phyloP scores from a whole-genome alignment of 1,140 invertebrate species.

The Chironomus tepperi region DNA sequence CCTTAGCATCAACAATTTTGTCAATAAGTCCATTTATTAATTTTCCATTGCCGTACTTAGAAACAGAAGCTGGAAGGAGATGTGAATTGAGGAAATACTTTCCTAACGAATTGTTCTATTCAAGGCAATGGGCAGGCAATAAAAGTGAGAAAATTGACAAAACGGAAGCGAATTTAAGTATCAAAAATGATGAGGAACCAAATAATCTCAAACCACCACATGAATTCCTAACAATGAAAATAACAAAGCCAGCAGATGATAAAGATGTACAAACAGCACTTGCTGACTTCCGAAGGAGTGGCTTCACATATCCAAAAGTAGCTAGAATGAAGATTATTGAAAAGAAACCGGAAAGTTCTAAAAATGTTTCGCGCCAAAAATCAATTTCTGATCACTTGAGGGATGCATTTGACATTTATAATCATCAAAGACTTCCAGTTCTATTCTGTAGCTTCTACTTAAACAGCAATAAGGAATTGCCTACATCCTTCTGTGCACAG shows the following conservation, averaged over 20 bases:
- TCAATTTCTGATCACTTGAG: slow-evolving; percentile 30
- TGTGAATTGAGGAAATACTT: slow-evolving; percentile 71
- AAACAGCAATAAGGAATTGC: slow-evolving; percentile 38
- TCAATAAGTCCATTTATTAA: slow-evolving; percentile 81
- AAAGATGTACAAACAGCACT: slow-evolving; percentile 61
- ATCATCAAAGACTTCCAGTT: slow-evolving; percentile 82
- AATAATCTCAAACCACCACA: slow-evolving; percentile 44
- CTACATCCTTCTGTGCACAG: slow-evolving; percentile 34
- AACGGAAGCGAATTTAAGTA: slow-evolving; percentile 26
- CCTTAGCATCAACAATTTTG: slow-evolving; percentile 63
- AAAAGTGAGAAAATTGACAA: slow-evolving; percentile 31
- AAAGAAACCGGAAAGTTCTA: slow-evolving; percentile 29
- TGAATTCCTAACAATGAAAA: slow-evolving; percentile 59
- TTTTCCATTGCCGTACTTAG: slow-evolving; percentile 78
- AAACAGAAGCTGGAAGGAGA: slow-evolving; percentile 70
- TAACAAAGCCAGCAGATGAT: slow-evolving; percentile 54
- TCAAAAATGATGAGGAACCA: slow-evolving; percentile 29
- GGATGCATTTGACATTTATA: slow-evolving; percentile 77
- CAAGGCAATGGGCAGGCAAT: slow-evolving; percentile 44
- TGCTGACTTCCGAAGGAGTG: slow-evolving; percentile 78
- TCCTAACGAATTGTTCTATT: slow-evolving; percentile 70
- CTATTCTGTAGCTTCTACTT: slow-evolving; percentile 87
- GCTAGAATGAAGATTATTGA: slow-evolving; percentile 31
- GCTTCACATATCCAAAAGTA: slow-evolving; percentile 52
- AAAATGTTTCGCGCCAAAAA: slow-evolving; percentile 26